A percentile compares a stretch with the other conserved stretches of the same genome.
phyloP scores from a whole-genome alignment of 1,140 invertebrate species.

The Campoletis sonorensis region DNA sequence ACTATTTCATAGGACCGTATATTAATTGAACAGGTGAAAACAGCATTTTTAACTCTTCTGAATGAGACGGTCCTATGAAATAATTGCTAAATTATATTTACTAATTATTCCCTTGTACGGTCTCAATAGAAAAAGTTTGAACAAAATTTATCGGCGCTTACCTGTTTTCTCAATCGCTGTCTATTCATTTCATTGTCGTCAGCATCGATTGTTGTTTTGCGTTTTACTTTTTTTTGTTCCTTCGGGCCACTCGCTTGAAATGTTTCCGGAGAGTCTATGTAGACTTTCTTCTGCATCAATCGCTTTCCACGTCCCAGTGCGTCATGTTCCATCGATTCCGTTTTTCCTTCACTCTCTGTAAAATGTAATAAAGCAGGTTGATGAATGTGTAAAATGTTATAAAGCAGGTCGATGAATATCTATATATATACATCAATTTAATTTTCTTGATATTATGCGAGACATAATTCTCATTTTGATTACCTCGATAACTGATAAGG shows the following conservation, averaged over 20 bases:
- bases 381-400: background rate
- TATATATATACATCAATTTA: background rate
- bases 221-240: background rate
- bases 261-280: background rate
- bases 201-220: background rate
- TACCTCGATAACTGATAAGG: background rate
- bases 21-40: no score
- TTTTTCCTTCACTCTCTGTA: background rate
- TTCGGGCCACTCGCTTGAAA: background rate
- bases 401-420: background rate
- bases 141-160: background rate
- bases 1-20: no score
- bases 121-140: no score
- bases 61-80: no score
- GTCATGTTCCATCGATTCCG: background rate
- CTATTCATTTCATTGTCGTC: background rate
- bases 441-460: conserved; percentile 1
- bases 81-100: no score
- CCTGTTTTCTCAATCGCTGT: background rate
- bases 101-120: no score
- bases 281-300: background rate
- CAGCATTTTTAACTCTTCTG: no score
- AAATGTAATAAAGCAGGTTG: background rate
- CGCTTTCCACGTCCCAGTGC: background rate
- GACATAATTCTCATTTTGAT: background rate